phyloP scores from a whole-genome alignment of 2,888 invertebrate genomes.

The Lobophora halterata region DNA sequence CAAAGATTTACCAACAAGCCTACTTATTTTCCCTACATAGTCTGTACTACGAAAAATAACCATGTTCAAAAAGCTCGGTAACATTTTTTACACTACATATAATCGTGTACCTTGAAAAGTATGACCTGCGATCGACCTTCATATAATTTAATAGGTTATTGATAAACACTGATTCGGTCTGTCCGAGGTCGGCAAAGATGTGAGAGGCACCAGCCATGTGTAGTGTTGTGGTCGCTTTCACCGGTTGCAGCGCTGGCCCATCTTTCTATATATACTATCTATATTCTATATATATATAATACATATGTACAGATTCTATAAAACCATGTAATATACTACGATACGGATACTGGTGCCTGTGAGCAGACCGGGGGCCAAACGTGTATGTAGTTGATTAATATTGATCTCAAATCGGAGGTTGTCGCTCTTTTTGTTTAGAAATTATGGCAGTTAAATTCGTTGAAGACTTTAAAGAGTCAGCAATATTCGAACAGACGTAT shows the following conservation, averaged over 20 bases:
- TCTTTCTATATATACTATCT: constrained; percentile 23
- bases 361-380: constrained; percentile 13
- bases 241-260: constrained; percentile 18
- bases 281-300: too few relatives aligned
- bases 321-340: constrained; percentile 9
- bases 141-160: constrained; percentile 7
- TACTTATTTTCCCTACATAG: too few relatives aligned
- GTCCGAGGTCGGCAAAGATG: constrained; percentile 26
- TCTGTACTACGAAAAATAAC: too few relatives aligned
- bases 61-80: too few relatives aligned
- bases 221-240: constrained; percentile 31
- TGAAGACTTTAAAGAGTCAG: too few relatives aligned
- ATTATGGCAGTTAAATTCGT: constrained; percentile 9
- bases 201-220: constrained; percentile 21
- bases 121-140: neutral
- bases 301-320: constrained; percentile 16
- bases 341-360: constrained; percentile 14
- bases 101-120: neutral
- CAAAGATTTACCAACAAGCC: too few relatives aligned
- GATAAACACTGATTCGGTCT: constrained; percentile 10
- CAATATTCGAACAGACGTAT: too few relatives aligned
- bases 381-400: constrained; percentile 9
- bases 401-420: constrained; percentile 1
- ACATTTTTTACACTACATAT: neutral
- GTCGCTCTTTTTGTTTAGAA: constrained; percentile 1